Evolutionary conservation across 1,140 invertebrate species (phyloP).

Genomic region (Notospermus geniculatus): DNA sequence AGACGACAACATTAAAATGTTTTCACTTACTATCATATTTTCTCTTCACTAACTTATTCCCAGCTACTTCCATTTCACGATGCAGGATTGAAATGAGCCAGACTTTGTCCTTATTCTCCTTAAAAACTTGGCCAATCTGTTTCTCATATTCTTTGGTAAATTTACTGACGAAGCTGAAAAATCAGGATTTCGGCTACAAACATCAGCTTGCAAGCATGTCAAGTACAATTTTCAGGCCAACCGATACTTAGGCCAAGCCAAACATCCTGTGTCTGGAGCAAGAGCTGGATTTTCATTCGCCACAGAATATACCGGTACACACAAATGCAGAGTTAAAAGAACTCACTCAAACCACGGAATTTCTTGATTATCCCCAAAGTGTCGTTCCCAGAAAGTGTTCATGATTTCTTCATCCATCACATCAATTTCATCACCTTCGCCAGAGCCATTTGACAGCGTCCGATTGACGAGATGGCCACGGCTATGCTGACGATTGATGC

Average conservation of each 20-base stretch:
- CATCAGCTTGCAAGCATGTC: too few species aligned
- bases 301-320: not conserved
- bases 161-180: not conserved
- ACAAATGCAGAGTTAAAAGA: not conserved
- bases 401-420: not conserved
- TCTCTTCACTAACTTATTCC: not conserved
- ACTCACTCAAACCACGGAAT: slow-evolving; percentile 7
- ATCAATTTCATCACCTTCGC: not conserved
- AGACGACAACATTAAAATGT: too few species aligned
- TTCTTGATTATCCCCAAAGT: not conserved
- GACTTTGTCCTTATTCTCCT: not conserved
- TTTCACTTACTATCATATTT: slow-evolving; percentile 4
- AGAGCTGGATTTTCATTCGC: too few species aligned
- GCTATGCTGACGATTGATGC: not conserved
- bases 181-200: not conserved
- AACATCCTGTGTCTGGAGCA: too few species aligned
- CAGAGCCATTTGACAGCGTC: not conserved
- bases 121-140: slow-evolving; percentile 1
- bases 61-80: not conserved
- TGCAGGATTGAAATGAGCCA: slow-evolving; percentile 6
- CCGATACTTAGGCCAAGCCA: too few species aligned
- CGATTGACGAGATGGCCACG: not conserved
- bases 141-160: slow-evolving; percentile 4
- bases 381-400: slow-evolving; percentile 3
- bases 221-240: too few species aligned